Evolutionary conservation across 2,888 invertebrate genomes (phyloP), one percentile per base, ranked within the genome.

Genomic region (Heliconius erato): DNA sequence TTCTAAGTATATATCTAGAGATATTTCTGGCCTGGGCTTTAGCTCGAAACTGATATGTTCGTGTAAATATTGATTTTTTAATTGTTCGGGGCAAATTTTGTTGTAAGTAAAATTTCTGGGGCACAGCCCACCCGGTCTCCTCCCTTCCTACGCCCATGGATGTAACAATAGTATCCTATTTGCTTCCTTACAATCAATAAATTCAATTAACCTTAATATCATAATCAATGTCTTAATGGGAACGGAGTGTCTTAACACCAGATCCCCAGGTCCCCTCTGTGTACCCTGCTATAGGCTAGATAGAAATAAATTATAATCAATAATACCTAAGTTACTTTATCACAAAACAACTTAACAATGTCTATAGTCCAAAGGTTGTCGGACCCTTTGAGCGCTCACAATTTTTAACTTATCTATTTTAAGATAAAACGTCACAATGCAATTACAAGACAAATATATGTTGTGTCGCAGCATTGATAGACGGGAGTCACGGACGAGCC

Each of bases 401-500:
- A 86, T 85, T 84, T 84, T 79, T 79, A 83, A 80, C 80, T 84
- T 82, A 83, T 85, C 85, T 83, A 85, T 84, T 86, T 86, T 85
- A 85, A 84, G 88, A 86, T 85, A 87, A 82, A 74, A 92, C 94
- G 95, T 94, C 95, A 95, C 89, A 85, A 88, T 93, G 92, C 93
- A 93, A 89, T 91, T 88, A 89, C 87, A 86, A 89, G 89, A 91
- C 92, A 91, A 91, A 93, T 90, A 92, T 89, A 92, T 94, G 92
- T 94, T 94, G 91, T 90, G 94, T 94, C 93, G 93, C 84, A 72
- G 85, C 78, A 80, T 80, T 89, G 91, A 91, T 90, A 91, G 91
- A 93, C 92, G 91, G 93, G 94, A 94, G 95, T 96, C 95, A 96
- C 86, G 95, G 95, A 93, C 95, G 95, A 95, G 95, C 95, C 95